Conservation (phyloP, 2,797 vertebrate genomes). For the Masticophis lateralis region DNA sequence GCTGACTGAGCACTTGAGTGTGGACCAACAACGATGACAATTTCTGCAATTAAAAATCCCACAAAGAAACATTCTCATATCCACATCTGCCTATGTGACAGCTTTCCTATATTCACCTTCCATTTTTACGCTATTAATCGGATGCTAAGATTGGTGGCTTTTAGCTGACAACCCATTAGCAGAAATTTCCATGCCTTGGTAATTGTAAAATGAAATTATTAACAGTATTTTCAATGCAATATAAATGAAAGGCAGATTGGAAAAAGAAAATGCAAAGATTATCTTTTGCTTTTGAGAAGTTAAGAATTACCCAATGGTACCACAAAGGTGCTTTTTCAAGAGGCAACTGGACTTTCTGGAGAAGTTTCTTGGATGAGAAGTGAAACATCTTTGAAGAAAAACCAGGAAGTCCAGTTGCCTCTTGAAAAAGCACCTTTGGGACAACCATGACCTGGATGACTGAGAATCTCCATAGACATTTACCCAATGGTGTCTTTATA, state of each 20-base stretch:
- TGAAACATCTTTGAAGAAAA: too few species aligned
- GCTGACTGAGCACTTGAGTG: background rate
- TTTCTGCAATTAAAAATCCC: background rate
- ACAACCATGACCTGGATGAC: too few species aligned
- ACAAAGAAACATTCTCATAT: background rate
- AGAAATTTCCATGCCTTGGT: background rate
- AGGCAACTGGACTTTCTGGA: too few species aligned
- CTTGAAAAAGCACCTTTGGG: too few species aligned
- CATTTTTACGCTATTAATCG: background rate
- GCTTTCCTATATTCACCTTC: background rate
- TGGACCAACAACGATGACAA: background rate
- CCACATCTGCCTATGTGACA: background rate
- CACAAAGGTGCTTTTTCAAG: too few species aligned
- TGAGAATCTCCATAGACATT: too few species aligned
- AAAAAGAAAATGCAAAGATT: background rate
- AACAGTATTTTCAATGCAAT: background rate
- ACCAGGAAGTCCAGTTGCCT: too few species aligned
- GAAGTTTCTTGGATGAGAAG: too few species aligned
- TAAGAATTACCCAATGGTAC: background rate
- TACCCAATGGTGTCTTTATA: background rate
- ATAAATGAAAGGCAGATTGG: background rate
- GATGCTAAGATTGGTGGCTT: background rate
- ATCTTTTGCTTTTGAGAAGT: background rate
- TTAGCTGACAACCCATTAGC: slow-evolving; percentile 4
- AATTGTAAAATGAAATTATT: slow-evolving; percentile 4